A percentile compares a stretch with the other conserved stretches of the same genome.
Evolutionary conservation across 2,797 vertebrate species (phyloP).

Genomic region (Ctenopoma multispine): DNA sequence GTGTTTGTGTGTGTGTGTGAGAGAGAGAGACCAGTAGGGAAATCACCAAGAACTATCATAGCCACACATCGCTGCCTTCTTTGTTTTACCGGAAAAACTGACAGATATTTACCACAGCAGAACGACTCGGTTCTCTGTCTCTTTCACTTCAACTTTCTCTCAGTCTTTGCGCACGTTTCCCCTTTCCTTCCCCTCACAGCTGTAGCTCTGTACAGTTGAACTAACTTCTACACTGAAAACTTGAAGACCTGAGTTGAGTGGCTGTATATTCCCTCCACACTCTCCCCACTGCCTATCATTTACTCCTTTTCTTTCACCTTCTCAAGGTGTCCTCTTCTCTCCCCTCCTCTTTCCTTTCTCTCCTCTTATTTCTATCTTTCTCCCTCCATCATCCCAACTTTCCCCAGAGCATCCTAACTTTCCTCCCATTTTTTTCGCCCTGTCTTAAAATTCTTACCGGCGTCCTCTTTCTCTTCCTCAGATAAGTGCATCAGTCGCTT

Average conservation of each 20-base stretch:
- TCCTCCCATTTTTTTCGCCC: constrained; percentile 36
- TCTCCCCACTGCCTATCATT: constrained; percentile 19
- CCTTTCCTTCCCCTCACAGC: constrained; percentile 3
- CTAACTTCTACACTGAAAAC: constrained; percentile 33
- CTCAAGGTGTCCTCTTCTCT: constrained; percentile 47
- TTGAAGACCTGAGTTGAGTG: constrained; percentile 5
- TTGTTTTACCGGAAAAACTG: constrained; percentile 60
- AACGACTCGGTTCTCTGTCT: constrained; percentile 37
- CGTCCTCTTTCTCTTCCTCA: constrained; percentile 42
- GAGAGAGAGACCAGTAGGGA: constrained; percentile 65
- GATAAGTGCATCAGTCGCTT: constrained; percentile 67
- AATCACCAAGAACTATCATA: constrained; percentile 73
- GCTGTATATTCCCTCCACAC: constrained; percentile 21
- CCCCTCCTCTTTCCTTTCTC: neutral
- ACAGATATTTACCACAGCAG: constrained; percentile 59
- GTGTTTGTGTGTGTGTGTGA: constrained; percentile 18
- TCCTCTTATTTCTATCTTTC: constrained; percentile 28
- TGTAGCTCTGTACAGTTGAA: constrained; percentile 3
- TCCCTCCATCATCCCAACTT: constrained; percentile 32
- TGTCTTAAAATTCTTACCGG: constrained; percentile 50
- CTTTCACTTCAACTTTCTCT: constrained; percentile 13
- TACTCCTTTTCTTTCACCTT: constrained; percentile 15
- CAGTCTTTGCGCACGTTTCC: neutral
- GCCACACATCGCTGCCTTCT: constrained; percentile 66
- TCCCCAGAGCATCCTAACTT: constrained; percentile 62